Base-by-base conservation (phyloP, 2,797 vertebrate species). In the Bradypus variegatus region DNA sequence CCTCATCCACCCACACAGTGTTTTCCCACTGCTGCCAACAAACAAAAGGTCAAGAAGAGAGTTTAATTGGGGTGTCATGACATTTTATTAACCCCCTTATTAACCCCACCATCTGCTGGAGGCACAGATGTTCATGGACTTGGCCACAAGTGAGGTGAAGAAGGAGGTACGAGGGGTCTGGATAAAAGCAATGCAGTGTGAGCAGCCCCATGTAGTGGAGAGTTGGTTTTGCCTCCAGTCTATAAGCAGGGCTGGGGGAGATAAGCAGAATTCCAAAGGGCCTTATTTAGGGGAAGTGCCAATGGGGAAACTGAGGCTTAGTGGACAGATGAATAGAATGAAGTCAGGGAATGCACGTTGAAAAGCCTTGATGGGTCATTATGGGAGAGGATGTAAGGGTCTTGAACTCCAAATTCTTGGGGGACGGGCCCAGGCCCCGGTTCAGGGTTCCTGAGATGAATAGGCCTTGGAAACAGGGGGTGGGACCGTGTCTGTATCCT, bases 41-140 rank as follows among this genome's bases (percentile, higher is more conserved):
- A 60, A 93, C 13, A 86, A 91, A 70, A 8, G 33, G 58, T 55
- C 38, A 65, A 38, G 19, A 45, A 33, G 10, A 33, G 31, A 36
- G 3, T 16, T 73, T 2, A 38, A 58, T 58, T 23, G 8, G 38
- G 36, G 70, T 3, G 53, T 79, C 64, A n/a, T 48, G 23, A 1
- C 36, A 60, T 72, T 94, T 95, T 96, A 95, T 93, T 95, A 50
- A 3, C 53, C 21, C 21, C 8, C 50, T 8, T 12, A n/a, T 9
- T 45, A 50, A 50, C 9, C 55, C 58, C 7, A 8, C 27, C 69
- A 67, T 50, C 38, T 90, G 65, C 77, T 48, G 23, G 58, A 89
- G 50, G 58, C n/a, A 25, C 16, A 73, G 53, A 4, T 62, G 25
- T n/a, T 64, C 72, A 72, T 31, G 69, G 80, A 90, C 25, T 64